Evolutionary conservation across 2,113 vertebrate species (phyloP).

Genomic region (Dendropsophus ebraccatus): DNA sequence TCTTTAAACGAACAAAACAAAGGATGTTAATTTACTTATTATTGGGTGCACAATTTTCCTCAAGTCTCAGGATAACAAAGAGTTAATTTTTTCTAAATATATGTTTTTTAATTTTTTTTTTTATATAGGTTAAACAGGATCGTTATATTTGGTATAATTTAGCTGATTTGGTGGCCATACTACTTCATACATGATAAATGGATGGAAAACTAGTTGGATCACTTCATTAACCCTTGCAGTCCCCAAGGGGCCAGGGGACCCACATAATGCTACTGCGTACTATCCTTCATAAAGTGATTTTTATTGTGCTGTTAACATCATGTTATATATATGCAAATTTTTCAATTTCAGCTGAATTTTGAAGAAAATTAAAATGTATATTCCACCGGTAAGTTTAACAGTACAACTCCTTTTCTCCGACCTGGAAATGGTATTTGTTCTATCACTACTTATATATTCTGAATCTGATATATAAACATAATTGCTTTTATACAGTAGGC

Average conservation of each 20-base stretch:
- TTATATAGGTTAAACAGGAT: conserved; percentile 33
- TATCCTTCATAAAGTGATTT: conserved; percentile 51
- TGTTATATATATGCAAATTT: conserved; percentile 59
- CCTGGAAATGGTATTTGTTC: conserved; percentile 39
- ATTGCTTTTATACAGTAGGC: conserved; percentile 28
- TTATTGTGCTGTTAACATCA: conserved; percentile 51
- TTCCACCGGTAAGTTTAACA: conserved; percentile 27
- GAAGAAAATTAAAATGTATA: conserved; percentile 57
- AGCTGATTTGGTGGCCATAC: conserved; percentile 33
- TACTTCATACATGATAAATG: conserved; percentile 47
- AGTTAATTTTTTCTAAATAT: neutral
- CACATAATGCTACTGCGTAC: conserved; percentile 2
- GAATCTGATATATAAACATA: conserved; percentile 28
- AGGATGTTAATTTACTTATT: neutral
- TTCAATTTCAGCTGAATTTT: conserved; percentile 49
- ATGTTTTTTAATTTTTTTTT: neutral
- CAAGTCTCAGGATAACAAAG: neutral
- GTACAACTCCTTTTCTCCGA: conserved; percentile 13
- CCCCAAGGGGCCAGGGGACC: conserved; percentile 37
- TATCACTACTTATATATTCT: conserved; percentile 17
- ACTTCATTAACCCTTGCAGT: conserved; percentile 55
- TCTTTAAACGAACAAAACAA: neutral
- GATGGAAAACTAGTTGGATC: conserved; percentile 27
- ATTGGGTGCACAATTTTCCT: neutral
- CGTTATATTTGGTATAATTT: conserved; percentile 10